These are phyloP conservation scores for Drosophila limbata DNA, from an alignment of 2,888 invertebrate species.

Conservation along the genomic window DNA sequence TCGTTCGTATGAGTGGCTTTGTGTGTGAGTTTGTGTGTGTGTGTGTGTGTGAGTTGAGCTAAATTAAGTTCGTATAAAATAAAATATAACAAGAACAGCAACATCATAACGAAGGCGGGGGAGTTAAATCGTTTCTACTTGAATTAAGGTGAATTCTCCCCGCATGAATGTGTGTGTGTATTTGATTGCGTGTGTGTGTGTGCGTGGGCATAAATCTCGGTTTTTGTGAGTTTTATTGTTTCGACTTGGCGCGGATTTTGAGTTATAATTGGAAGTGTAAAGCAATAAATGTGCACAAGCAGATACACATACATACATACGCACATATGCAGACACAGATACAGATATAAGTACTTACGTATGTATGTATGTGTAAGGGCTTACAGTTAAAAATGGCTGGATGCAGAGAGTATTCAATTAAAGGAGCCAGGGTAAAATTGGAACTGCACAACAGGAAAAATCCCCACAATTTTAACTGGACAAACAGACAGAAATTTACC, in stretches of 20 bases:
- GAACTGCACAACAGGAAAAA: too few relatives aligned
- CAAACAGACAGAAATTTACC: too few relatives aligned
- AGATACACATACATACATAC: slow-evolving; percentile 14
- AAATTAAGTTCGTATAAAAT: slow-evolving; percentile 80
- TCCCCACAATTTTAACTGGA: too few relatives aligned
- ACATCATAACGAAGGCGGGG: slow-evolving; percentile 70
- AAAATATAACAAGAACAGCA: slow-evolving; percentile 71
- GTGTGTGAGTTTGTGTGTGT: slow-evolving; percentile 29
- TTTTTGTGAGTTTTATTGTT: slow-evolving; percentile 69
- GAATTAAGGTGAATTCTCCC: slow-evolving; percentile 73
- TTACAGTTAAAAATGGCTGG: too few relatives aligned
- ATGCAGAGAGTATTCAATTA: neutral
- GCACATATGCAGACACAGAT: neutral
- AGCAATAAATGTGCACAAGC: slow-evolving; percentile 63
- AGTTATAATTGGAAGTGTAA: slow-evolving; percentile 77
- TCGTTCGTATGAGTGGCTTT: slow-evolving; percentile 58
- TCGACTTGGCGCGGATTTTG: slow-evolving; percentile 71
- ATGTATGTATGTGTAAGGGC: neutral
- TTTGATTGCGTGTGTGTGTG: slow-evolving; percentile 16
- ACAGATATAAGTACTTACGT: neutral
- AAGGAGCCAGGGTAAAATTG: neutral
- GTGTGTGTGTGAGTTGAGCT: slow-evolving; percentile 57
- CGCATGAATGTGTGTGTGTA: slow-evolving; percentile 4
- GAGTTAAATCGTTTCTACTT: slow-evolving; percentile 77
- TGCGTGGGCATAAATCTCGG: slow-evolving; percentile 64